Evolutionary conservation across 2,113 vertebrate species (phyloP).

Genomic region (Heterocephalus glaber): DNA sequence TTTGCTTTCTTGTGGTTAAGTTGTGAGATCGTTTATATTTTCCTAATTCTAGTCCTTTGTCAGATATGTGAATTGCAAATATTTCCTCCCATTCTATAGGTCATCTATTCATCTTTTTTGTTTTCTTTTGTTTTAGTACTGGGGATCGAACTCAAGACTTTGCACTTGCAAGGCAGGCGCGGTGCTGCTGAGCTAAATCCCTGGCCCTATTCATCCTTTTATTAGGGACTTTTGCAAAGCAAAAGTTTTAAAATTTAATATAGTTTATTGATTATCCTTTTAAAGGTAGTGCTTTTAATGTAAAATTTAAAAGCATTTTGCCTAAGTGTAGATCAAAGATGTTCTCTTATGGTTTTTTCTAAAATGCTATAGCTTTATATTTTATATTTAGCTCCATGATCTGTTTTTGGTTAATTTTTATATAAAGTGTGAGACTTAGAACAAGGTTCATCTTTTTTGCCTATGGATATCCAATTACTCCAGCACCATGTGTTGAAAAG

Average conservation of each 20-base stretch:
- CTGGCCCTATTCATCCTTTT: no score
- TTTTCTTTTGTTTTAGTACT: no score
- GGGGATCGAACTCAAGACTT: no score
- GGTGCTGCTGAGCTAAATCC: no score
- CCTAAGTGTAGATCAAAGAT: background rate
- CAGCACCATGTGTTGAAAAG: background rate
- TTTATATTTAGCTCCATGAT: background rate
- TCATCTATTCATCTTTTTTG: no score
- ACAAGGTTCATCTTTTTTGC: background rate
- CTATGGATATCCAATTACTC: background rate
- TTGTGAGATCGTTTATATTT: background rate
- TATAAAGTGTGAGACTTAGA: background rate
- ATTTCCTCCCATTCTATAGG: background rate
- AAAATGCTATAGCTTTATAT: background rate
- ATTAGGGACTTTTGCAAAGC: background rate
- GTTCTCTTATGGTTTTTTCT: background rate
- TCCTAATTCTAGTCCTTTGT: background rate
- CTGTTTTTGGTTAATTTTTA: background rate
- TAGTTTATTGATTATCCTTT: background rate
- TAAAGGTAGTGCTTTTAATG: background rate
- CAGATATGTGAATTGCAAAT: background rate
- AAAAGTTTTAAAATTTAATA: background rate
- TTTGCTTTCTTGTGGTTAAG: background rate
- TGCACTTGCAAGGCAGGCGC: no score
- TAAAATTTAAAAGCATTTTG: background rate